These are phyloP conservation scores for Cephalopachus bancanus DNA, from an alignment of 2,797 vertebrate species.

Conservation along the genomic window DNA sequence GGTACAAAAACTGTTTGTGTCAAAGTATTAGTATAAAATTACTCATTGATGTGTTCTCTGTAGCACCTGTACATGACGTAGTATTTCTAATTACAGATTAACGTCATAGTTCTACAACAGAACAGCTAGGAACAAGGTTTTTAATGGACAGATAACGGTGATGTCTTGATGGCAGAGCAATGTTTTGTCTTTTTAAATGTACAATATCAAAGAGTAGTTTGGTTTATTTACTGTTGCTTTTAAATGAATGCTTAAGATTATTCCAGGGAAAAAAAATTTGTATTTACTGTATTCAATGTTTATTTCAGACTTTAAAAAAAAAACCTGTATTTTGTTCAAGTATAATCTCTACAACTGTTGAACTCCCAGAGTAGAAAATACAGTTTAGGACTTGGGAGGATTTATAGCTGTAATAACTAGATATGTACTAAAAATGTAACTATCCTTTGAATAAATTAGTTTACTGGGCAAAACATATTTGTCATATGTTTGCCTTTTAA, in stretches of 20 bases:
- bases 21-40: neutral
- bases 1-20: neutral
- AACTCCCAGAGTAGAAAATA: neutral
- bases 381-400: neutral
- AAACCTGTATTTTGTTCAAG: neutral
- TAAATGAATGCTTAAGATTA: neutral
- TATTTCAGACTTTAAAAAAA: neutral
- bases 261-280: neutral
- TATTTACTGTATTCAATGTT: neutral
- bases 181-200: neutral
- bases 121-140: neutral
- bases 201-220: neutral
- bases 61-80: neutral
- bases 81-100: neutral
- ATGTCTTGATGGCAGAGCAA: neutral
- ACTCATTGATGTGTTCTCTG: neutral
- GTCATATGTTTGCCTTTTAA: neutral
- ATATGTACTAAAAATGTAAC: neutral
- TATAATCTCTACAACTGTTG: neutral
- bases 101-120: neutral
- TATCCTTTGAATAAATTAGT: neutral
- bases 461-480: neutral
- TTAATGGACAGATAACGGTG: neutral
- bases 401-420: neutral
- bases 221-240: neutral